A percentile compares a stretch with the other conserved stretches of the same genome.
Conservation (phyloP, 1,140 invertebrate species). For the Dinothrombium tinctorium region DNA sequence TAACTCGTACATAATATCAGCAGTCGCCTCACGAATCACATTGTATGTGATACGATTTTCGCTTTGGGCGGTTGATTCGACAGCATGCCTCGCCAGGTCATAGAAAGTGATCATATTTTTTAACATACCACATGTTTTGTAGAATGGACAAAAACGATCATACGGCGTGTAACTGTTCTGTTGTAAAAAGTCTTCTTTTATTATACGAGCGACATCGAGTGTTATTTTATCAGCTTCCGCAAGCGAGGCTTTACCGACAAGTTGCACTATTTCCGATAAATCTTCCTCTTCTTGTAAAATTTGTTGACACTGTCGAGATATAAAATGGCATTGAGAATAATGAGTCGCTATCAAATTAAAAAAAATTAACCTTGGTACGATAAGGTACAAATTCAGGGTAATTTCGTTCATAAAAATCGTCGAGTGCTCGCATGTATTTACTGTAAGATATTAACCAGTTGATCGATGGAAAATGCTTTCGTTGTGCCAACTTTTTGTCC, state of each 20-base stretch:
- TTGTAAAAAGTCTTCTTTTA: slow-evolving; percentile 99
- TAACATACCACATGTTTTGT: slow-evolving; percentile 97
- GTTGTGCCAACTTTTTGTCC: slow-evolving; percentile 95
- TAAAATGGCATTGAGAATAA: background rate
- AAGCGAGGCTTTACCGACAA: slow-evolving; percentile 95
- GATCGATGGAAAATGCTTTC: slow-evolving; percentile 99
- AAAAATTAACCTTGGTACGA: slow-evolving; percentile 24
- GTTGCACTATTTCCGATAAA: slow-evolving; percentile 95
- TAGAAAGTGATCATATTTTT: slow-evolving; percentile 97
- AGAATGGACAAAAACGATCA: slow-evolving; percentile 98
- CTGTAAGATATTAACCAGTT: slow-evolving; percentile 99
- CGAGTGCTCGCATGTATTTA: slow-evolving; percentile 91
- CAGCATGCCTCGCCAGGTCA: slow-evolving; percentile 87
- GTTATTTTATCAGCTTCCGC: slow-evolving; percentile 99
- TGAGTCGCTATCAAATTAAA: background rate
- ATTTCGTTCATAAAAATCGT: slow-evolving; percentile 98
- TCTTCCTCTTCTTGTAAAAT: slow-evolving; percentile 99
- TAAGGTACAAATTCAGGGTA: slow-evolving; percentile 91
- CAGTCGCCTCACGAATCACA: slow-evolving; percentile 88
- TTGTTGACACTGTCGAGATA: slow-evolving; percentile 42
- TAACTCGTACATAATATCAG: slow-evolving; percentile 82
- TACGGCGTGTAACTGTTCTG: slow-evolving; percentile 93
- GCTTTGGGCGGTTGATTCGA: slow-evolving; percentile 89
- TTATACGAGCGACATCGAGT: slow-evolving; percentile 85
- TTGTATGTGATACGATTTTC: slow-evolving; percentile 99